Conservation (phyloP, 2,113 vertebrate species). For the Hydropotes inermis region DNA sequence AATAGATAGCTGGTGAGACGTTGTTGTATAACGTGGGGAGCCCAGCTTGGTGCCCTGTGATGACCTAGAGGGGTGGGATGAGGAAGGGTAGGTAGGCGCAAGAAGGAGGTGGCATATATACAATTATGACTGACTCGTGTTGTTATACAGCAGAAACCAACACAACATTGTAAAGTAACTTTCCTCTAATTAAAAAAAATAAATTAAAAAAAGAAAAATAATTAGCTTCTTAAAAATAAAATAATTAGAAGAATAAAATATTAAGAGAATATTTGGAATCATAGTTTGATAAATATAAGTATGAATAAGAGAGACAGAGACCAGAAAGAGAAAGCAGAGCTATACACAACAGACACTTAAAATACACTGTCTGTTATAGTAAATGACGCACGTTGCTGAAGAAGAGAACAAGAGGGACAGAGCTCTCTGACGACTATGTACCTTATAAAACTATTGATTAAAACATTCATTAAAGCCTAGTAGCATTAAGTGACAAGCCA, state of each 20-base stretch:
- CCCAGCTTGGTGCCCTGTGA: background rate
- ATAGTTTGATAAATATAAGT: background rate
- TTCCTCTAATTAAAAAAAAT: background rate
- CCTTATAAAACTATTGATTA: conserved; percentile 14
- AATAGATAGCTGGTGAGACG: background rate
- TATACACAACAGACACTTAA: background rate
- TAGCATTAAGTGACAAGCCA: conserved; percentile 24
- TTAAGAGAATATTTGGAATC: background rate
- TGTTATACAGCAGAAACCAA: background rate
- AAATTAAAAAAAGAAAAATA: background rate
- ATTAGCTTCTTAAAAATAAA: background rate
- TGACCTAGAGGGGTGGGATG: background rate
- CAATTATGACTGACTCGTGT: background rate
- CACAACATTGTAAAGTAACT: background rate
- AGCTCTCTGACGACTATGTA: background rate
- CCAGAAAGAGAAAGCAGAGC: background rate
- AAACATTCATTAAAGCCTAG: background rate
- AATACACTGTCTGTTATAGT: background rate
- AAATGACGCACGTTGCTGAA: background rate
- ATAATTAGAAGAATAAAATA: background rate
- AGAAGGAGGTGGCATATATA: background rate
- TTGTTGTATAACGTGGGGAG: background rate
- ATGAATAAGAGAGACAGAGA: background rate
- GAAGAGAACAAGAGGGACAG: background rate
- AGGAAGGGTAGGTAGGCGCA: background rate